Base-by-base conservation (phyloP, 1,140 invertebrate genomes). In the Ladona fulva region DNA sequence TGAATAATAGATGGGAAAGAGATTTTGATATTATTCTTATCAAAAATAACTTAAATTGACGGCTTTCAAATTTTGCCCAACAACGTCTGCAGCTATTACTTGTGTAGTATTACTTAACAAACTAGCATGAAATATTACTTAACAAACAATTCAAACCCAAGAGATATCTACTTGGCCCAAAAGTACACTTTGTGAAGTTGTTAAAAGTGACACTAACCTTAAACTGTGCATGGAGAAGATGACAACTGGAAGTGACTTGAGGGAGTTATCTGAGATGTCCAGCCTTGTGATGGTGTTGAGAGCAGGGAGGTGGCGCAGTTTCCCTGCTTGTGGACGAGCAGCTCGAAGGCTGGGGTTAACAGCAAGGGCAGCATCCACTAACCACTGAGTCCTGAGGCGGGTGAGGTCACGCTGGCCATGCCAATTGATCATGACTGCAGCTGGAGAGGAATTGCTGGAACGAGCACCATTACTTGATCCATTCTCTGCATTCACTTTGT, bases 381-480 rank as follows among this genome's bases (percentile, higher is more conserved):
- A 83, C 95, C 96, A 99, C 76, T 94, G 91, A 42, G 93, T 89
- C 90, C 83, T 91, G 86, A 81, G 88, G 86, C 42, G 94, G 83
- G 80, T 90, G 25, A 91, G 88, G 83, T 91, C 91, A 76, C 91
- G 89, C 80, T 95, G 91, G 81, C 93, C 91, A 80, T 98, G 93
- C 97, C 97, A 99, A 85, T 97, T 95, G 5, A 99, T 90, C 89
- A 97, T 96, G 0, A 97, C 95, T 0, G 97, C 89, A 59, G 89
- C 91, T 76, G 92, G 92, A 8, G 97, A 96, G 5, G 89, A 87
- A 16, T 89, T 81, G 3, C 87, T 86, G 11, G 86, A 86, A 5
- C 24, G 1, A 25, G 74, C 74, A 25, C 1, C 37, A 25, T 75
- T 75, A 5, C 6, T 42, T 22, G 52, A 16, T 79, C 88, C 88